Conservation (phyloP, 2,113 vertebrate genomes). For the Strix uralensis region DNA sequence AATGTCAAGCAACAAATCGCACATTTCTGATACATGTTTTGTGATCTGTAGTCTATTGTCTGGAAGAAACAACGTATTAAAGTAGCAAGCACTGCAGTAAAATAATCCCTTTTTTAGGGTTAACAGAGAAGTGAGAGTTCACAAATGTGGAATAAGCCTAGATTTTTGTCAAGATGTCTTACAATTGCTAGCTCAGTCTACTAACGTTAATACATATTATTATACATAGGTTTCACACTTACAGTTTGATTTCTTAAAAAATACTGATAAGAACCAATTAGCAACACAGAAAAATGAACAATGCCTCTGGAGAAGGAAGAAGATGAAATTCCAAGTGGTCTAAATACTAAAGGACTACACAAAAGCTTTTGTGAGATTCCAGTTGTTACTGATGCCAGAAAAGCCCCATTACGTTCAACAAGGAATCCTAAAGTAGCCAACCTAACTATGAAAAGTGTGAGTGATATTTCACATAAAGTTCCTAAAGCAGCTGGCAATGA, state of each 20-base stretch:
- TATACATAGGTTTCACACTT: neutral
- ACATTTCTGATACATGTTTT: neutral
- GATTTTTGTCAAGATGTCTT: neutral
- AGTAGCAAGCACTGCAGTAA: neutral
- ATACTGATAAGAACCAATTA: neutral
- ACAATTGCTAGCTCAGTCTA: neutral
- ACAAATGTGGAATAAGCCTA: neutral
- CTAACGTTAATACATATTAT: neutral
- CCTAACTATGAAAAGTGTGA: neutral
- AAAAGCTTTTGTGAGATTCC: neutral
- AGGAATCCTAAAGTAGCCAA: neutral
- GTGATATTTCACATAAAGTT: neutral
- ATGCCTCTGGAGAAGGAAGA: conserved; percentile 16
- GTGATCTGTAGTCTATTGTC: neutral
- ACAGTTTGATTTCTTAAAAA: conserved; percentile 13
- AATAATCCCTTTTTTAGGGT: neutral
- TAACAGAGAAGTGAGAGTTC: neutral
- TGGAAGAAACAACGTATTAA: neutral
- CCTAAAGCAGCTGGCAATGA: neutral
- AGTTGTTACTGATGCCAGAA: neutral
- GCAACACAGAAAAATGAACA: neutral
- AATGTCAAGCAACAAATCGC: neutral
- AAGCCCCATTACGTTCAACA: neutral
- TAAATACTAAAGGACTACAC: neutral
- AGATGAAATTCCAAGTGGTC: neutral